Evolutionary conservation across 2,797 vertebrate species (phyloP), one percentile per base, ranked within the genome.

Genomic region (Poecilia gillii): DNA sequence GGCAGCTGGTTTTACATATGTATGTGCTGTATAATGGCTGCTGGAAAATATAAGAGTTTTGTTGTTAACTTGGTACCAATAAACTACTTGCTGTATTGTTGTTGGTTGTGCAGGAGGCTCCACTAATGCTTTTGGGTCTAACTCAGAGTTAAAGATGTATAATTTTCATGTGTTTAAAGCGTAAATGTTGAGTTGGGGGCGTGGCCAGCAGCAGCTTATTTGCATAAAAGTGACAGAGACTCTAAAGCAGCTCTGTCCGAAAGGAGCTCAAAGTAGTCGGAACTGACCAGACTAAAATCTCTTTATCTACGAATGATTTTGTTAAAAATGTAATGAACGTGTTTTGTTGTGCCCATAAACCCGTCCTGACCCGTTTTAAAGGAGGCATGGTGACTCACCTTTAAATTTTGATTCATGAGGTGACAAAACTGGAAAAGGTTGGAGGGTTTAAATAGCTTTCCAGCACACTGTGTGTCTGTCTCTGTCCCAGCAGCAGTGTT

Each of bases 381-480:
- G 51, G 51, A 55, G 9, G 23, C 3, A 25, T 0, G 2, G 3
- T 25, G 8, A 25, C 18, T 53, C 49, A 8, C 2, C 23, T 53
- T 66, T 36, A 20, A 23, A 36, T 36, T 64, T 36, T 7, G 59
- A 33, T 36, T 20, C 6, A 28, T 20, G 18, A 20, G 2, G 13
- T 14, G 13, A 31, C 28, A 31, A 62, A 62, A 62, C 31, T 7
- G 39, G 8, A 66, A 43, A 68, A 12, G 39, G 64, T 12, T 13
- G 14, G 36, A 25, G 20, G 39, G 36, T 43, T n/a, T 43, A 25
- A 64, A 64, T 20, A 20, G 28, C 7, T 33, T 33, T 7, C 57
- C 59, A 36, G 59, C 59, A 20, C 39, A 70, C 36, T 33, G 62
- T 51, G 45, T 33, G 76, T n/a, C 59, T 57, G 72, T 80, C 39